These are phyloP conservation scores for Biston betularia DNA, from an alignment of 2,888 invertebrate genomes.

Conservation along the genomic window DNA sequence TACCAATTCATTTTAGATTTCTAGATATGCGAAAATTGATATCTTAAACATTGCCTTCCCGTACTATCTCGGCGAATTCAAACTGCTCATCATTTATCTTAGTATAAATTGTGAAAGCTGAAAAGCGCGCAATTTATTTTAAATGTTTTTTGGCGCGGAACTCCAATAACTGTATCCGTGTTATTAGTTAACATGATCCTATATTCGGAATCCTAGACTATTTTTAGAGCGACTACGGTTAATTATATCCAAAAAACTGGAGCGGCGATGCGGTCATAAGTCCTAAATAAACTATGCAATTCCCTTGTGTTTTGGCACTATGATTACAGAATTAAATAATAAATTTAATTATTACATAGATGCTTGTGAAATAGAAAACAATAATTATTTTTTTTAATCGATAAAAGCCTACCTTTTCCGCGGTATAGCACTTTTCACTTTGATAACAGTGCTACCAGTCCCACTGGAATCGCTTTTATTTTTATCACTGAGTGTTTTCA, in stretches of 20 bases:
- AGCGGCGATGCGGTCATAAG: constrained; percentile 52
- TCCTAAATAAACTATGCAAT: constrained; percentile 35
- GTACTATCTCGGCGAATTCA: neutral
- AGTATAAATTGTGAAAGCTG: neutral
- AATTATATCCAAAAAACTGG: constrained; percentile 71
- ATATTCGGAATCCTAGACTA: constrained; percentile 48
- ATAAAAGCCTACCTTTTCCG: constrained; percentile 72
- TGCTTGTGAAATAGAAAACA: neutral
- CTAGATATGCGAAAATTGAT: neutral
- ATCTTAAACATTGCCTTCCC: neutral
- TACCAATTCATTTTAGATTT: too few relatives aligned
- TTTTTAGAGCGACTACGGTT: constrained; percentile 63
- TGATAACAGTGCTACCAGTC: constrained; percentile 66
- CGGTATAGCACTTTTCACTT: constrained; percentile 83
- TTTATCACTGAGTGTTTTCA: constrained; percentile 66
- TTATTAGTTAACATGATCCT: constrained; percentile 13
- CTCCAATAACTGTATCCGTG: neutral
- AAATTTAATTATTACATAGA: neutral
- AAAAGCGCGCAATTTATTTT: neutral
- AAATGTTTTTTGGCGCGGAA: constrained; percentile 6
- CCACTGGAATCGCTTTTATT: constrained; percentile 57
- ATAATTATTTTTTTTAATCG: constrained; percentile 39
- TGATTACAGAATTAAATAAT: neutral
- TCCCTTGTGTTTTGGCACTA: neutral
- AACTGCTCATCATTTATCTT: too few relatives aligned